Evolutionary conservation across 2,797 vertebrate species (phyloP).

Genomic region (Sciaenops ocellatus): DNA sequence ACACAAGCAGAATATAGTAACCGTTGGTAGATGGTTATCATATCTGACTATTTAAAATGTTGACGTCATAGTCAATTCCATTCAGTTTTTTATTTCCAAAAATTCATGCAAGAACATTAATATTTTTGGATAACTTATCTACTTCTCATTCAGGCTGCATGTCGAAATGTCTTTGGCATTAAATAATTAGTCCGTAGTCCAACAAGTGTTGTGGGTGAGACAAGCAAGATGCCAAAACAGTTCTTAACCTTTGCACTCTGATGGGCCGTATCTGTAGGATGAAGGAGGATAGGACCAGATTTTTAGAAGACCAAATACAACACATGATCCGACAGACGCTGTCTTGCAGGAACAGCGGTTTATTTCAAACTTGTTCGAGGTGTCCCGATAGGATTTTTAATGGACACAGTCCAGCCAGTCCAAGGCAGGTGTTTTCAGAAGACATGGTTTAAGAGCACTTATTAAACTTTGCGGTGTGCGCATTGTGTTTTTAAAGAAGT

Average conservation of each 20-base stretch:
- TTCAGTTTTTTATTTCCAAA: background rate
- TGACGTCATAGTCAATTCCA: background rate
- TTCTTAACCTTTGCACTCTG: background rate
- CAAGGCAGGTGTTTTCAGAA: conserved; percentile 22
- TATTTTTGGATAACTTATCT: background rate
- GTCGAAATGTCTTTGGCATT: background rate
- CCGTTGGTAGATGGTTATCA: background rate
- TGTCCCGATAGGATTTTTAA: background rate
- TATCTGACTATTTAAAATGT: background rate
- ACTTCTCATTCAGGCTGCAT: background rate
- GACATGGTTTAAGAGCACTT: conserved; percentile 12
- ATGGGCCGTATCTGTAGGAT: background rate
- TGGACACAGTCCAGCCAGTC: conserved; percentile 8
- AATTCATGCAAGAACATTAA: background rate
- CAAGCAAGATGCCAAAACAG: background rate
- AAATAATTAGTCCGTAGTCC: background rate
- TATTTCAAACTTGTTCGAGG: conserved; percentile 3
- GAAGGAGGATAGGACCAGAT: background rate
- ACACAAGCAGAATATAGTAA: background rate
- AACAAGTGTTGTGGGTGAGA: background rate
- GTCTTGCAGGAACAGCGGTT: background rate
- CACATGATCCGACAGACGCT: background rate
- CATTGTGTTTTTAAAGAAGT: conserved; percentile 43
- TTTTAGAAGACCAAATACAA: background rate
- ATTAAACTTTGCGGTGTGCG: conserved; percentile 23